Evolutionary conservation across 2,797 vertebrate species (phyloP).

Genomic region (Rhincodon typus): DNA sequence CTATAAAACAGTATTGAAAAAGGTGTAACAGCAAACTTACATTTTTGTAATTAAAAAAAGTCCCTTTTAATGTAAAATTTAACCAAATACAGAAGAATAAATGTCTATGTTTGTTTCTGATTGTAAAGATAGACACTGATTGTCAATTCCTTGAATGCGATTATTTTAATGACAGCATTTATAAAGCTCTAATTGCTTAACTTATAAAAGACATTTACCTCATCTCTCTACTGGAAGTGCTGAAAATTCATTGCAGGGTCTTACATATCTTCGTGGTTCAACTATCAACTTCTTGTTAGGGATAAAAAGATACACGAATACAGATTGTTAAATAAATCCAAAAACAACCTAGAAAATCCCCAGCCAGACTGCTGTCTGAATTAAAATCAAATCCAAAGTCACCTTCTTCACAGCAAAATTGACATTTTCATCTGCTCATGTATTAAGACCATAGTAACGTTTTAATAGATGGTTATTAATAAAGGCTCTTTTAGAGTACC

Average conservation of each 20-base stretch:
- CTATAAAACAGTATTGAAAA: background rate
- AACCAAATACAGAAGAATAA: background rate
- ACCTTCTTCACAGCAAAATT: background rate
- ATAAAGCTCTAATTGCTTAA: slow-evolving; percentile 32
- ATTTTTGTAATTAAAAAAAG: background rate
- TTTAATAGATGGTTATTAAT: slow-evolving; percentile 17
- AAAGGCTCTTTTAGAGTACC: background rate
- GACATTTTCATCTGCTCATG: background rate
- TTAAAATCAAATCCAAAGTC: background rate
- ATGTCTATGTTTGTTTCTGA: background rate
- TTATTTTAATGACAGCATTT: slow-evolving; percentile 23
- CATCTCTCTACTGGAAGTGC: background rate
- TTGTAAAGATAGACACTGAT: slow-evolving; percentile 21
- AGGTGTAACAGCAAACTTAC: slow-evolving; percentile 5
- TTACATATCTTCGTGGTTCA: slow-evolving; percentile 19
- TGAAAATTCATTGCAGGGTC: slow-evolving; percentile 22
- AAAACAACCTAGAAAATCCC: slow-evolving; percentile 26
- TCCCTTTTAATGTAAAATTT: background rate
- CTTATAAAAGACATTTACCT: slow-evolving; percentile 38
- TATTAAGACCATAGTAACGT: background rate
- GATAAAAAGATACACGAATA: background rate
- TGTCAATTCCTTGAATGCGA: background rate
- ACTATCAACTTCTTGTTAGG: slow-evolving; percentile 20
- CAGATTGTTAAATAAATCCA: slow-evolving; percentile 8
- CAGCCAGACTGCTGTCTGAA: background rate